Evolutionary conservation across 2,888 invertebrate genomes (phyloP).

Genomic region (Syritta pipiens): DNA sequence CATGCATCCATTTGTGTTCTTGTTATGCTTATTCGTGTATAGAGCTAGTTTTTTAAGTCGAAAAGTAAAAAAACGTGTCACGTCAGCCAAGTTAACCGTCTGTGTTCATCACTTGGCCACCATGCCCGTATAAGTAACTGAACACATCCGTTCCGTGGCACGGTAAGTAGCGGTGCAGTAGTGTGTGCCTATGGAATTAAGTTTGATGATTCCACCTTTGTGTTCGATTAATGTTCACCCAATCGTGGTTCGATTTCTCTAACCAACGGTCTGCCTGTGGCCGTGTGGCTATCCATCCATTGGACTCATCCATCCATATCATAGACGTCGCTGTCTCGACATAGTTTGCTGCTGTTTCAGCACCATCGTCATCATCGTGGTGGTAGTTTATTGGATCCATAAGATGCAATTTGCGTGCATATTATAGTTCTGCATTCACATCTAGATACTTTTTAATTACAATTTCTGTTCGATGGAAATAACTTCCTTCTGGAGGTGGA

Average conservation of each 20-base stretch:
- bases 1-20: constrained; percentile 60
- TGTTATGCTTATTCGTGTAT: constrained; percentile 49
- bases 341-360: not conserved
- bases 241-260: constrained; percentile 30
- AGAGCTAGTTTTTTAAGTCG: not conserved
- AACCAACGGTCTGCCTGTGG: constrained; percentile 15
- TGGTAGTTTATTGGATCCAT: constrained; percentile 26
- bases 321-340: not conserved
- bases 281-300: constrained; percentile 19
- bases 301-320: constrained; percentile 22
- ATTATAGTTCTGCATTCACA: constrained; percentile 38
- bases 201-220: constrained; percentile 18
- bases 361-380: not conserved
- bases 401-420: constrained; percentile 30
- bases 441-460: constrained; percentile 59
- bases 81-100: constrained; percentile 1
- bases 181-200: constrained; percentile 35
- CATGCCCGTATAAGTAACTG: constrained; percentile 2
- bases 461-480: constrained; percentile 22
- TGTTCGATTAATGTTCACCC: constrained; percentile 8
- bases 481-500: constrained; percentile 36
- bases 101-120: too few species aligned
- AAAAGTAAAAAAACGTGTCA: not conserved
- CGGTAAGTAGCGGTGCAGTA: constrained; percentile 35
- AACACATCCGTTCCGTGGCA: constrained; percentile 30